phyloP scores from a whole-genome alignment of 2,113 vertebrate genomes.

The Thalassoma bifasciatum region DNA sequence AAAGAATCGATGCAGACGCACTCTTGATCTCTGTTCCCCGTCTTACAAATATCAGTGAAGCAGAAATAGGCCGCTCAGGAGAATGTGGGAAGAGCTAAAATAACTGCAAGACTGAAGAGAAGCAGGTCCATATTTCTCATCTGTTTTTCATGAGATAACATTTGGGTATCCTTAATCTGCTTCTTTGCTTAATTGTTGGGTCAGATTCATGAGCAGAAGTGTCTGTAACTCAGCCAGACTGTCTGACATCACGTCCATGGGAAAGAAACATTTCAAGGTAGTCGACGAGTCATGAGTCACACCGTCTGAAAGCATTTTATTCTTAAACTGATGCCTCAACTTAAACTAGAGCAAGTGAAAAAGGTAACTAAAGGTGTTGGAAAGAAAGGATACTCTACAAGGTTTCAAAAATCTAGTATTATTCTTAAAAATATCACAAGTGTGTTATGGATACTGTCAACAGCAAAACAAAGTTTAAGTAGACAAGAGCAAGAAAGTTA shows the following conservation, averaged over 20 bases:
- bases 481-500: too few species aligned
- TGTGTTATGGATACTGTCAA: too few species aligned
- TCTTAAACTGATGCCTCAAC: background rate
- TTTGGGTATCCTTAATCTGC: slow-evolving; percentile 13
- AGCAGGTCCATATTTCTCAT: slow-evolving; percentile 15
- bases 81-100: slow-evolving; percentile 8
- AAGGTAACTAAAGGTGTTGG: too few species aligned
- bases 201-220: slow-evolving; percentile 10
- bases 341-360: background rate
- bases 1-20: slow-evolving; percentile 52
- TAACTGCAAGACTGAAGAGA: background rate
- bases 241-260: background rate
- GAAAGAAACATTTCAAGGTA: slow-evolving; percentile 1
- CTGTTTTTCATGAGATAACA: slow-evolving; percentile 21
- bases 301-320: background rate
- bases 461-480: too few species aligned
- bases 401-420: too few species aligned
- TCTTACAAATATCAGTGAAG: slow-evolving; percentile 33
- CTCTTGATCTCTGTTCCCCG: slow-evolving; percentile 51
- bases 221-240: slow-evolving; percentile 8
- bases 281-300: slow-evolving; percentile 27
- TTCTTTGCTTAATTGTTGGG: slow-evolving; percentile 10
- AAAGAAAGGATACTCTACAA: too few species aligned
- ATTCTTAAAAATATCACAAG: too few species aligned
- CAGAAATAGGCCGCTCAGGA: slow-evolving; percentile 25